Evolutionary conservation across 1,140 invertebrate species (phyloP), one percentile per base, ranked within the genome.

Genomic region (Tetranychus cinnabarinus): DNA sequence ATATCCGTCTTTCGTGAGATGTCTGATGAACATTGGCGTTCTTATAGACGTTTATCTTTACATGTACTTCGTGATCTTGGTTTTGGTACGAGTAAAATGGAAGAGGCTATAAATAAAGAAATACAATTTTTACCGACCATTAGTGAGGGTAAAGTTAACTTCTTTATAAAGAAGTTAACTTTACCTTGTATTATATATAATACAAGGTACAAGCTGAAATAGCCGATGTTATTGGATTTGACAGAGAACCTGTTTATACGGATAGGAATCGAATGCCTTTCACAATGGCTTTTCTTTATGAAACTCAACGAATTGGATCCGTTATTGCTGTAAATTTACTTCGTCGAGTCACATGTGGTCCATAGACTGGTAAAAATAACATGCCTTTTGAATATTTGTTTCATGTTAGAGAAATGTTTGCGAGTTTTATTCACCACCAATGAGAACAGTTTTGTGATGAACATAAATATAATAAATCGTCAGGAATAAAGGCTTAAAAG

Each of bases 11-110:
- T 23, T 23, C 23, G 23, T 23, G 23, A 23, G 23, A 23, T 23
- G 23, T 23, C 23, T 23, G 23, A 23, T 23, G 23, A 23, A 23
- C 23, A 23, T 23, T 23, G 23, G 23, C 23, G 23, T 23, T 23
- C 23, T 23, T 87, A 72, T 77, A 81, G 3, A 69, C 86, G 54
- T 78, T 78, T 62, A 78, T 82, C 59, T 74, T 90, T 63, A 76
- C 77, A 36, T 73, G 80, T n/a, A n/a, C n/a, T n/a, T n/a, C n/a
- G n/a, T n/a, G n/a, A n/a, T 36, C 74, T 86, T 8, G 86, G 86
- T 23, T 83, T 52, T 23, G 48, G 48, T 52, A 52, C 13, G 5
- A 52, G 48, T 23, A n/a, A 2, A 3, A 52, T 52, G 48, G 48
- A 52, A 23, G n/a, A 52, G 2, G 7, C 8, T 12, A 52, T 52